Evolutionary conservation across 2,113 vertebrate genomes (phyloP), one percentile per base, ranked within the genome.

Genomic region (Nicator chloris): DNA sequence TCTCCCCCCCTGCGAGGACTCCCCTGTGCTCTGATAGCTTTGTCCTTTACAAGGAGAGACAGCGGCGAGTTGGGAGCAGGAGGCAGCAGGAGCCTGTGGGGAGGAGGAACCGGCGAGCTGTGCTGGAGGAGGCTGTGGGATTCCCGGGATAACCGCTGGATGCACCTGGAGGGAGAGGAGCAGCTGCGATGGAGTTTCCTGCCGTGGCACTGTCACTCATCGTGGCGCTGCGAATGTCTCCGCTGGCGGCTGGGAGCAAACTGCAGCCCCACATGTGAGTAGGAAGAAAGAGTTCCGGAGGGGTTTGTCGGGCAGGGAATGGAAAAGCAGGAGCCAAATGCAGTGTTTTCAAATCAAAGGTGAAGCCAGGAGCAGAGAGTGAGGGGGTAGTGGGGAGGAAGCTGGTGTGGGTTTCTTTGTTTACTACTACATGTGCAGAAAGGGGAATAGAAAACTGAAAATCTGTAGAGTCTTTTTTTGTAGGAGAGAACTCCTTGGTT

Each of bases 211-310:
- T 95, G 31, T 68, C 77, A 2, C 24, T 97, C 72, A 7, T 96
- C 50, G 61, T 97, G 3, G 42, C 59, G 0, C 15, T 93, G 78
- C 37, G 2, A 35, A 16, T 76, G 5, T 72, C 92, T 6, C 71
- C 95, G 4, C 79, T 95, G 35, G 94, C 97, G 42, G 78, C 97
- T 85, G 98, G 92, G 56, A 96, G 19, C 82, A 95, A 95, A 44
- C 98, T 99, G 18, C 98, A 98, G 61, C 97, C 98, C 3, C 95
- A 98, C 49, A 99, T 99, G 99, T 99, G 96, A 99, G 99, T 99
- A 97, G 91, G 56, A 19, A 28, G 23, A 8, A 57, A 37, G 59
- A 50, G 35, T 7, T 8, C 35, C 1, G 3, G 50, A 16, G 51
- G 4, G 65, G 35, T n/a, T 35, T 39, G 1, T 4, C 6, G 66